Evolutionary conservation across 2,888 invertebrate species (phyloP).

Genomic region (Entomobrya proxima): DNA sequence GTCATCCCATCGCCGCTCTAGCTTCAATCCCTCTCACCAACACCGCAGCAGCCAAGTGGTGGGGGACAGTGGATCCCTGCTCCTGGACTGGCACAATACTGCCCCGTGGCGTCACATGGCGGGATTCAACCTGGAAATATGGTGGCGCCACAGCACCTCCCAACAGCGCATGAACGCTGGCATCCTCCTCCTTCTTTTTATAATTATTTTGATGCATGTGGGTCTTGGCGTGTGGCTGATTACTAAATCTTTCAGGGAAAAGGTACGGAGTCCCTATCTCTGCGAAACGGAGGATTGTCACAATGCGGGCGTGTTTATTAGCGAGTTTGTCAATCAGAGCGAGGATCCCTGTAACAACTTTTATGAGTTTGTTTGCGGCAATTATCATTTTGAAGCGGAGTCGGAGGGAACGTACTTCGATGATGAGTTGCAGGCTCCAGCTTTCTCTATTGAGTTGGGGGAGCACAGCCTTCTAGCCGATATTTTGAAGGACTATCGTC

Average conservation of each 20-base stretch:
- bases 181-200: background rate
- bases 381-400: background rate
- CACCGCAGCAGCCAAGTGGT: too few species aligned
- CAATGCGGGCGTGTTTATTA: conserved; percentile 35
- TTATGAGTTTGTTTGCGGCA: conserved; percentile 67
- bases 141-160: background rate
- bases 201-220: background rate
- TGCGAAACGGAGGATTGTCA: conserved; percentile 25
- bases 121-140: background rate
- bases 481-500: conserved; percentile 1
- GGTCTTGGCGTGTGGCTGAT: background rate
- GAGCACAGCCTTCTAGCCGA: conserved; percentile 6
- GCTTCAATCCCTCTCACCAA: too few species aligned
- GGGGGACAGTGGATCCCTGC: background rate
- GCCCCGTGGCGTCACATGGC: background rate
- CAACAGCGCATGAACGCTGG: background rate
- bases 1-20: too few species aligned
- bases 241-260: background rate
- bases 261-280: background rate
- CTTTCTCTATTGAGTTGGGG: conserved; percentile 8
- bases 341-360: conserved; percentile 69
- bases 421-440: background rate
- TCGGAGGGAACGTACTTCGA: background rate
- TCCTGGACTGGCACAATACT: background rate
- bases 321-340: conserved; percentile 38